Conservation (phyloP, 2,888 invertebrate genomes). For the Leucozona laternaria region DNA sequence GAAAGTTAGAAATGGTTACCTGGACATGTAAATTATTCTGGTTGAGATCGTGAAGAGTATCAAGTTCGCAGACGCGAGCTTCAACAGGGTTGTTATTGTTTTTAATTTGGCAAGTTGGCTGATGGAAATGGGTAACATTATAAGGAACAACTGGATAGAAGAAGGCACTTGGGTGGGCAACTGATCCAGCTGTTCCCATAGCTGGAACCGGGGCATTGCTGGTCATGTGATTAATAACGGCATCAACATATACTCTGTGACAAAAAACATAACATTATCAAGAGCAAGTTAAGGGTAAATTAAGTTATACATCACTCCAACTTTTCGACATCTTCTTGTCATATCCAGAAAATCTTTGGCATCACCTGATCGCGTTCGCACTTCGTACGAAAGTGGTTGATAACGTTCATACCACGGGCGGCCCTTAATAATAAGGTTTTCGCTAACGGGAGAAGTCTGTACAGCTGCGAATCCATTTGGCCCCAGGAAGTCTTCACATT, state of each 20-base stretch:
- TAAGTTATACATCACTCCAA: slow-evolving; percentile 85
- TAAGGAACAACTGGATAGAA: slow-evolving; percentile 86
- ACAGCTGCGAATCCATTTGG: slow-evolving; percentile 88
- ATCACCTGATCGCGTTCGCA: slow-evolving; percentile 90
- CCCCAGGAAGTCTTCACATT: slow-evolving; percentile 88
- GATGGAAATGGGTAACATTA: slow-evolving; percentile 85
- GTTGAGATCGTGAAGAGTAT: slow-evolving; percentile 85
- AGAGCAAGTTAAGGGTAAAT: neutral
- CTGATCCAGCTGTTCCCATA: slow-evolving; percentile 79
- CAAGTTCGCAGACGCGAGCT: slow-evolving; percentile 82
- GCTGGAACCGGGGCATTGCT: slow-evolving; percentile 69
- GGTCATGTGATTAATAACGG: slow-evolving; percentile 90
- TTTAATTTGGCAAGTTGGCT: slow-evolving; percentile 84
- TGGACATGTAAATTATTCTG: slow-evolving; percentile 84
- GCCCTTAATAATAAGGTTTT: slow-evolving; percentile 52
- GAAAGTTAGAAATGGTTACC: slow-evolving; percentile 84
- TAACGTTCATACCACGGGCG: slow-evolving; percentile 94
- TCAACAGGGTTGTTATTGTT: slow-evolving; percentile 85
- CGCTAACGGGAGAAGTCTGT: slow-evolving; percentile 72
- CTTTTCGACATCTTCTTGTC: slow-evolving; percentile 89
- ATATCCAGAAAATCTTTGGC: slow-evolving; percentile 89
- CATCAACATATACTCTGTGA: slow-evolving; percentile 88
- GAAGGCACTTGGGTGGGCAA: slow-evolving; percentile 84
- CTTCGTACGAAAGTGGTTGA: slow-evolving; percentile 91
- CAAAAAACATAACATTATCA: neutral